Base-by-base conservation (phyloP, 2,797 vertebrate species). In the Australoheros facetus region DNA sequence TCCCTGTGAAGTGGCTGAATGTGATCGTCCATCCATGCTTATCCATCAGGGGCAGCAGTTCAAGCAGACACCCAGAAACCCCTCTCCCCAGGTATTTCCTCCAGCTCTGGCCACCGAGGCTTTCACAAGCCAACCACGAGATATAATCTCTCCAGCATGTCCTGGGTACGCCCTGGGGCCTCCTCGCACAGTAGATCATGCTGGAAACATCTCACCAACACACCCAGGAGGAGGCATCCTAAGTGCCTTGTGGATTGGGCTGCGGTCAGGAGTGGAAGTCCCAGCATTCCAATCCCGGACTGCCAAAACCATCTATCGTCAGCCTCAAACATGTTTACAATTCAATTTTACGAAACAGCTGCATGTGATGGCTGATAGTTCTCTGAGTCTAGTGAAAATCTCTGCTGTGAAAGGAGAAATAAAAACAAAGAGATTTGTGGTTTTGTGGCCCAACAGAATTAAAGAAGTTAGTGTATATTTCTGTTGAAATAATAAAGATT, bases 401-500 rank as follows among this genome's bases (percentile, higher is more conserved):
- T 53, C 64, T 21, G 21, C 55, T 7, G 10, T n/a, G 5, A 5
- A 10, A 10, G 37, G 42, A 48, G 10, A 10, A 16, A 51, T 6
- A 4, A 37, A 28, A 28, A 4, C 0, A 9, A 6, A 69, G 3
- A 13, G 7, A 23, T 26, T 32, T 32, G 26, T 53, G n/a, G 13
- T 62, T 69, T 69, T 51, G 26, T n/a, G 26, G 56, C 37, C 9
- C 5, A 13, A 23, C 45, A 66, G 51, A 64, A 56, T 76, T 3
- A 39, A 51, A 17, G 17, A 39, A 19, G 11, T 30, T 75, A 26
- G 45, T 28, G 62, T 69, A 37, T 26, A 62, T 60, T 71, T 56
- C 30, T n/a, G 17, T 54, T 82, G 16, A 60, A 84, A 81, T 53
- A 70, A 75, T 54, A 12, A 64, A 26, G 7, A 2, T 32, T 55